These are phyloP conservation scores for Rhincodon typus DNA, from an alignment of 2,797 vertebrate genomes.

Conservation along the genomic window DNA sequence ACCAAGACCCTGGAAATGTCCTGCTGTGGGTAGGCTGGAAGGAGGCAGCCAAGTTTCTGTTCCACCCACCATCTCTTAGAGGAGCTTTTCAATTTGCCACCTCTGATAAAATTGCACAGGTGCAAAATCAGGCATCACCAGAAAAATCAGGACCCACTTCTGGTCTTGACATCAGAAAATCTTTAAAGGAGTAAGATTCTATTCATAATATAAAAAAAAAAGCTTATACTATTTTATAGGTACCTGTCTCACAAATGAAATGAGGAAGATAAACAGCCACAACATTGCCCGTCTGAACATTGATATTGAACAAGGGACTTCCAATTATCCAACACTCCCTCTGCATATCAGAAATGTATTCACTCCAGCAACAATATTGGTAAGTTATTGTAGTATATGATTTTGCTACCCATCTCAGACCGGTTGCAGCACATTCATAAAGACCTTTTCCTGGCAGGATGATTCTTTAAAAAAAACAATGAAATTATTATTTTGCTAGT, in stretches of 20 bases:
- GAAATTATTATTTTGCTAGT: neutral
- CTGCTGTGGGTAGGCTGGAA: no score
- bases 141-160: neutral
- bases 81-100: neutral
- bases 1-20: no score
- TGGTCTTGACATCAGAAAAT: neutral
- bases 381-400: neutral
- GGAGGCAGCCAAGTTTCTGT: neutral
- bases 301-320: constrained; percentile 26
- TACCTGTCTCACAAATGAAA: constrained; percentile 36
- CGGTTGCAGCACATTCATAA: constrained; percentile 29
- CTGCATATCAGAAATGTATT: constrained; percentile 25
- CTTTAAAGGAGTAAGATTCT: neutral
- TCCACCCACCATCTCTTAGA: neutral
- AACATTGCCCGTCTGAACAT: neutral
- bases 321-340: constrained; percentile 30
- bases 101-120: neutral
- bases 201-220: neutral
- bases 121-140: neutral
- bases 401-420: constrained; percentile 27
- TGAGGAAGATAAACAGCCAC: constrained; percentile 30
- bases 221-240: neutral
- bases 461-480: constrained; percentile 21
- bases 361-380: constrained; percentile 29
- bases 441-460: constrained; percentile 10